Evolutionary conservation across 2,888 invertebrate species (phyloP).

Genomic region (Patella depressa): DNA sequence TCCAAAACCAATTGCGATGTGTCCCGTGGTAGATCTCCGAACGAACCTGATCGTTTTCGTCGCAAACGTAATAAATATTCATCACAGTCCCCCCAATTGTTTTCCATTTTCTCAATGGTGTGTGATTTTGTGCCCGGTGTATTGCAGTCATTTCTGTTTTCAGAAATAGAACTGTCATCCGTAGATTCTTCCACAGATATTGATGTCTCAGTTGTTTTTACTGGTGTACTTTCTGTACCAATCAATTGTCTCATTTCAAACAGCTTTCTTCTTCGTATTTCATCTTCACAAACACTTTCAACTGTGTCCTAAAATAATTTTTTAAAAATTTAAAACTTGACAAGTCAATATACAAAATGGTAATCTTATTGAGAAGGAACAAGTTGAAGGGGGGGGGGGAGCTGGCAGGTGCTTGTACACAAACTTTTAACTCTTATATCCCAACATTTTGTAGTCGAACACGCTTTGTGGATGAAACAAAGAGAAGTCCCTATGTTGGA

Average conservation of each 20-base stretch:
- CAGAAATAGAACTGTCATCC: not conserved
- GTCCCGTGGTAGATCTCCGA: constrained; percentile 41
- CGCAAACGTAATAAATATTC: constrained; percentile 13
- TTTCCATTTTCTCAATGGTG: constrained; percentile 46
- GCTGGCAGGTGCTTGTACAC: too few relatives aligned
- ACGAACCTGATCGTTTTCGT: constrained; percentile 41
- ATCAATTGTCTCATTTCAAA: constrained; percentile 55
- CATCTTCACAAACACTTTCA: constrained; percentile 44
- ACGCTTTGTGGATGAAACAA: too few relatives aligned
- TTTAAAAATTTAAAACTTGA: too few relatives aligned
- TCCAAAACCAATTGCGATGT: constrained; percentile 19
- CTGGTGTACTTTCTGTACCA: constrained; percentile 42
- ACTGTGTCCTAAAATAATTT: not conserved
- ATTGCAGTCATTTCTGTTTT: not conserved
- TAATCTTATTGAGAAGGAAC: too few relatives aligned
- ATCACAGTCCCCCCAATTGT: constrained; percentile 22
- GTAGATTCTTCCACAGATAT: constrained; percentile 7
- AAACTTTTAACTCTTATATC: too few relatives aligned
- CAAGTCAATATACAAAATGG: too few relatives aligned
- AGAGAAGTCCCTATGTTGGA: too few relatives aligned
- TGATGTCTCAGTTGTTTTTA: constrained; percentile 25
- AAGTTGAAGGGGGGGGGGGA: too few relatives aligned
- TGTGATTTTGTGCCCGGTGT: constrained; percentile 32
- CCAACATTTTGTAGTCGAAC: too few relatives aligned
- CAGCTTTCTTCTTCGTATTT: constrained; percentile 52